A percentile compares a stretch with the other conserved stretches of the same genome.
Evolutionary conservation across 2,888 invertebrate species (phyloP).

Genomic region (Cabera pusaria): DNA sequence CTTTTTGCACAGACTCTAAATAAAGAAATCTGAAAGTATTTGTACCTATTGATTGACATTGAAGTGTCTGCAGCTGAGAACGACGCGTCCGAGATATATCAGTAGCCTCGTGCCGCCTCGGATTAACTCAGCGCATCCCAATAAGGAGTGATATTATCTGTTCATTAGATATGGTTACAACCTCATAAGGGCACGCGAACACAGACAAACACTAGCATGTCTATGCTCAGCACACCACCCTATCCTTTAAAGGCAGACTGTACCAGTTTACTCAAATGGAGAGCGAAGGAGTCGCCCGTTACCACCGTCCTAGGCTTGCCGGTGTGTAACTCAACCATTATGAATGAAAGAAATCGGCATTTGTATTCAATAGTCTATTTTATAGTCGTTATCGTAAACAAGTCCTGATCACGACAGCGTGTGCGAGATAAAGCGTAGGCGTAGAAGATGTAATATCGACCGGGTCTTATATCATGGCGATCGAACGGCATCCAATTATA

Average conservation of each 20-base stretch:
- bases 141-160: slow-evolving; percentile 47
- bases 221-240: slow-evolving; percentile 39
- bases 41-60: too few relatives aligned
- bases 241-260: slow-evolving; percentile 42
- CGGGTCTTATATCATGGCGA: slow-evolving; percentile 36
- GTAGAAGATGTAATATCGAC: slow-evolving; percentile 43
- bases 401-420: slow-evolving; percentile 24
- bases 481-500: slow-evolving; percentile 55
- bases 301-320: slow-evolving; percentile 50
- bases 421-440: slow-evolving; percentile 29
- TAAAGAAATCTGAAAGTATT: too few relatives aligned
- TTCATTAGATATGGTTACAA: slow-evolving; percentile 48
- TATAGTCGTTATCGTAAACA: slow-evolving; percentile 35
- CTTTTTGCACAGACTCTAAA: too few relatives aligned
- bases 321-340: slow-evolving; percentile 29
- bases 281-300: slow-evolving; percentile 51
- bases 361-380: slow-evolving; percentile 36
- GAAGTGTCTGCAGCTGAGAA: too few relatives aligned
- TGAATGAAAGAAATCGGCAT: slow-evolving; percentile 34
- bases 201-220: slow-evolving; percentile 35
- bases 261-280: slow-evolving; percentile 61
- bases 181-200: slow-evolving; percentile 41
- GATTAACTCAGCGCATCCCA: slow-evolving; percentile 36
- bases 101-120: slow-evolving; percentile 31
- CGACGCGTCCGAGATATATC: too few relatives aligned